Conservation (phyloP, 1,140 invertebrate genomes). For the Sinonovacula constricta region DNA sequence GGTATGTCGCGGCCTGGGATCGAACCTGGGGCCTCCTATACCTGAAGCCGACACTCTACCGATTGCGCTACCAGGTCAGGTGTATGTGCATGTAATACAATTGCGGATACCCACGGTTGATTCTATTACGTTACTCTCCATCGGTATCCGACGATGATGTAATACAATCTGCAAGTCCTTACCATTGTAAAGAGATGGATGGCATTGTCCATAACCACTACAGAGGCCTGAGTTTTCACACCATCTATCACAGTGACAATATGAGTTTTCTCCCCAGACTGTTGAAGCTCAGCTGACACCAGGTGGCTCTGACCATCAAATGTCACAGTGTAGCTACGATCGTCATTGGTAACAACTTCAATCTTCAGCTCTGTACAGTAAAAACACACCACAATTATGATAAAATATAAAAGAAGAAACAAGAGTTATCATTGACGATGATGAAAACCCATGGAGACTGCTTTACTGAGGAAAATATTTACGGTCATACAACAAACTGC, state of each 20-base stretch:
- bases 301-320: conserved; percentile 75
- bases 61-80: too few relatives aligned
- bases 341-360: conserved; percentile 54
- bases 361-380: conserved; percentile 67
- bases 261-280: conserved; percentile 63
- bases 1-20: too few relatives aligned
- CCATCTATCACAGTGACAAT: conserved; percentile 75
- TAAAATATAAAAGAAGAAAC: neutral
- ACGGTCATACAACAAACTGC: too few relatives aligned
- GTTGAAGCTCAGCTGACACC: conserved; percentile 69
- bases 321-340: conserved; percentile 56
- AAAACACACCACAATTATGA: conserved; percentile 34
- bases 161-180: too few relatives aligned
- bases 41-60: too few relatives aligned
- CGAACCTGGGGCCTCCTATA: too few relatives aligned
- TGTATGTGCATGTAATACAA: too few relatives aligned
- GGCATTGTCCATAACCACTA: conserved; percentile 74
- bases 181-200: conserved; percentile 79
- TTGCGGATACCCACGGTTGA: too few relatives aligned
- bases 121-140: too few relatives aligned
- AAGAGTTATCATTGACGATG: conserved; percentile 27
- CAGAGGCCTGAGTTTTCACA: conserved; percentile 70
- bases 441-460: neutral
- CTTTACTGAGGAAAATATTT: too few relatives aligned
- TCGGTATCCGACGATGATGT: too few relatives aligned